Evolutionary conservation across 64 coral and sea anemone species (phyloP).

Genomic region (Actinia tenebrosa): DNA sequence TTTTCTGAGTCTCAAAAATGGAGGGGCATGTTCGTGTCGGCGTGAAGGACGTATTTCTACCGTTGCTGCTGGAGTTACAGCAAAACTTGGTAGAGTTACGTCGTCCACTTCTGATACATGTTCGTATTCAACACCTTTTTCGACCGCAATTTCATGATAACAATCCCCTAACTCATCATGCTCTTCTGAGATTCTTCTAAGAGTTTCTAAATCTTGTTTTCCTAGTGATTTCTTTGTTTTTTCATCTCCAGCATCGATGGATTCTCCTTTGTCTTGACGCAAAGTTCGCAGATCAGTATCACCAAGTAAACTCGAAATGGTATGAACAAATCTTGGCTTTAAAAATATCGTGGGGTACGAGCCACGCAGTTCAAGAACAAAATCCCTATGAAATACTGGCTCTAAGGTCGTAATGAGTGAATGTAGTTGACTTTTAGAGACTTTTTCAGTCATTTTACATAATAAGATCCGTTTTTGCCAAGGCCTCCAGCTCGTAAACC

Average conservation of each 20-base stretch:
- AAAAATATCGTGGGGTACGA: conserved; percentile 65
- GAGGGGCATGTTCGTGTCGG: conserved; percentile 71
- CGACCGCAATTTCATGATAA: conserved; percentile 13
- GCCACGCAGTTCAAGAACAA: conserved; percentile 69
- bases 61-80: neutral
- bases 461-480: conserved; percentile 93
- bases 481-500: conserved; percentile 80
- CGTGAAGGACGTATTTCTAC: neutral
- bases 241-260: neutral
- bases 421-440: conserved; percentile 61
- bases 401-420: conserved; percentile 77
- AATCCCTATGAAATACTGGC: conserved; percentile 97
- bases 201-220: neutral
- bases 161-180: neutral
- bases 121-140: conserved; percentile 13
- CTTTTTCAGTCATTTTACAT: conserved; percentile 90
- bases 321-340: conserved; percentile 40
- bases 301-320: conserved; percentile 2
- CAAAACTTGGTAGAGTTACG: neutral
- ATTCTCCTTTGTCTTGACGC: neutral
- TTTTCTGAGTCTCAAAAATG: conserved; percentile 30
- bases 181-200: neutral
- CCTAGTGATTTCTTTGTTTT: neutral
- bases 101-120: neutral
- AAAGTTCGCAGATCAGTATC: neutral